phyloP scores from a whole-genome alignment of 2,113 vertebrate species.

The Rhinolophus sinicus region DNA sequence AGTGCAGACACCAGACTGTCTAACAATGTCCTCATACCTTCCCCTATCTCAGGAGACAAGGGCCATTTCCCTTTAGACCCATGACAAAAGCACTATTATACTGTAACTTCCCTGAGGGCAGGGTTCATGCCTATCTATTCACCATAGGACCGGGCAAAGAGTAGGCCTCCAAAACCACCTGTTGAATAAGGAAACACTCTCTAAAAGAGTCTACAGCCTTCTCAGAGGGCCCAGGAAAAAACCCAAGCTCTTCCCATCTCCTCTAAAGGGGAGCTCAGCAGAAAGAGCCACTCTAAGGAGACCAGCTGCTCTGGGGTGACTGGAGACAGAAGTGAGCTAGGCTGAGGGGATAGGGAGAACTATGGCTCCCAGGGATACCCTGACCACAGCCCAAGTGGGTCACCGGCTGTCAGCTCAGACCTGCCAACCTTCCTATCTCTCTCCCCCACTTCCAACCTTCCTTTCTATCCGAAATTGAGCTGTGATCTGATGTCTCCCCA shows the following conservation, averaged over 20 bases:
- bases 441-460: too few relatives aligned
- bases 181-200: neutral
- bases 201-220: neutral
- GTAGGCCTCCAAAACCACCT: neutral
- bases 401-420: neutral
- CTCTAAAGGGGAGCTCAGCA: neutral
- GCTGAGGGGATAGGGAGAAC: neutral
- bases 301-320: neutral
- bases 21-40: neutral
- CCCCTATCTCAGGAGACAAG: too few relatives aligned
- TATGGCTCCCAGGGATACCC: neutral
- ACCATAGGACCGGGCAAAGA: neutral
- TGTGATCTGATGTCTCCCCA: neutral
- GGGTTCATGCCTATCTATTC: neutral
- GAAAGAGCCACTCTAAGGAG: neutral
- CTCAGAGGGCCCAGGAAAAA: neutral
- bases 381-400: neutral
- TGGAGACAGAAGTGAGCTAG: neutral
- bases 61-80: neutral
- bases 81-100: too few relatives aligned
- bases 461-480: neutral
- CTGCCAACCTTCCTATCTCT: too few relatives aligned
- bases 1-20: neutral
- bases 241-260: neutral
- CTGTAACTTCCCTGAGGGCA: neutral